These are phyloP conservation scores for Trialeurodes vaporariorum DNA, from an alignment of 1,140 invertebrate genomes.

Conservation along the genomic window DNA sequence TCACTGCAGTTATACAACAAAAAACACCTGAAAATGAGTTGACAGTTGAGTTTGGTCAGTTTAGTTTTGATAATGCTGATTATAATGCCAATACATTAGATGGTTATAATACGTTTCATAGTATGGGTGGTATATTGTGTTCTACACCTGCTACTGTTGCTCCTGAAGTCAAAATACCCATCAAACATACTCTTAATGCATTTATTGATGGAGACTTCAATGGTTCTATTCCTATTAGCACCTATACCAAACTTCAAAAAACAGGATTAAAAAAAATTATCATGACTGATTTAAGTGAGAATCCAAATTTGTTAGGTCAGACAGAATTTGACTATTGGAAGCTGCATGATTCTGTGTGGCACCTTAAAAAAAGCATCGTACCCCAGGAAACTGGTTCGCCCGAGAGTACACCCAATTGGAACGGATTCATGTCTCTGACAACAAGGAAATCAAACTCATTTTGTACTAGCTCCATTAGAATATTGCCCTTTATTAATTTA, in stretches of 20 bases:
- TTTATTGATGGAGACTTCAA: not conserved
- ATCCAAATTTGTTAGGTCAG: not conserved
- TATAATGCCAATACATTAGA: conserved; percentile 25
- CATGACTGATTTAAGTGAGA: not conserved
- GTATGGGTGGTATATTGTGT: conserved; percentile 24
- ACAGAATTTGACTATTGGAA: not conserved
- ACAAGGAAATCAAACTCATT: not conserved
- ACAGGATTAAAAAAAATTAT: not conserved
- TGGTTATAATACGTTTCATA: conserved; percentile 26
- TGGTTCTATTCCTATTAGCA: not conserved
- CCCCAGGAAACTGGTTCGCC: not conserved
- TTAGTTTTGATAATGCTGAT: conserved; percentile 28
- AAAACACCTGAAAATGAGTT: too few species aligned
- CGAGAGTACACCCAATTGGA: conserved; percentile 1
- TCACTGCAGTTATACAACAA: too few species aligned
- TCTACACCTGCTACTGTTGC: conserved; percentile 11
- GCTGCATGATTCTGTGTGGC: not conserved
- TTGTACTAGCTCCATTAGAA: not conserved
- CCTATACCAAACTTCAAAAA: not conserved
- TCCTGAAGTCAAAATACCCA: not conserved
- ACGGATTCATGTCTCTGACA: conserved; percentile 1
- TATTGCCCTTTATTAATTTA: conserved; percentile 8
- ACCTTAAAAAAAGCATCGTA: not conserved
- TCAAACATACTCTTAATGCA: not conserved
- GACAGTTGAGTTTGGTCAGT: conserved; percentile 23